Evolutionary conservation across 2,113 vertebrate species (phyloP), one percentile per base, ranked within the genome.

Genomic region (Halcyon senegalensis): DNA sequence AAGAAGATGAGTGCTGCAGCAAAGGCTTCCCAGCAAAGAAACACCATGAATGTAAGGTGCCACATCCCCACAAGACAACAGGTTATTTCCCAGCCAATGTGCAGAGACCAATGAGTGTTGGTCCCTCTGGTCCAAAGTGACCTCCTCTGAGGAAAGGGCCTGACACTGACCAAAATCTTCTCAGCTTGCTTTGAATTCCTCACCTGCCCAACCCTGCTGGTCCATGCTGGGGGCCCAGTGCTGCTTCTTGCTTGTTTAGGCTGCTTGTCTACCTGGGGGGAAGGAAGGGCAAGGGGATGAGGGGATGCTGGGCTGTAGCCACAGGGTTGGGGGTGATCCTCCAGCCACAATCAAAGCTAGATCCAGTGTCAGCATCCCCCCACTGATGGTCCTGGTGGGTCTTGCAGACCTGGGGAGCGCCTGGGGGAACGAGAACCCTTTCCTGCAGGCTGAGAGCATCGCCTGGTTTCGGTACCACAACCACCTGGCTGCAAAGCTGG

Each of bases 381-480:
- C 20, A 10, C 7, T 79, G 60, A 79, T 9, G 25, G 62, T 85
- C 28, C 62, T 17, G 79, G 48, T 14, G 69, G 90, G 23, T 87
- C 59, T 59, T 73, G 59, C 95, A 99, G 99, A 98, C 87, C 98
- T 99, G 92, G 99, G 99, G 68, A 99, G 98, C 9, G 97, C 98
- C 97, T 98, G 98, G 97, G 99, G 98, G 87, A 99, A 99, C 44
- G 99, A 99, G 97, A 99, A 98, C 92, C 94, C 97, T 90, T 99
- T 99, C 97, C 98, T 98, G 19, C 98, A 98, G 97, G 99, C 99
- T 16, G 97, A 98, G 89, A 98, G 98, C 87, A 98, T 99, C 27
- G 96, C 98, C 79, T 99, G 99, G 99, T 99, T 99, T 97, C 99
- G 99, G 75, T 99, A 99, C 98, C 99, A 99, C 98, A 99, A 99